Conservation (phyloP, 2,797 vertebrate genomes). For the Trichosurus vulpecula region DNA sequence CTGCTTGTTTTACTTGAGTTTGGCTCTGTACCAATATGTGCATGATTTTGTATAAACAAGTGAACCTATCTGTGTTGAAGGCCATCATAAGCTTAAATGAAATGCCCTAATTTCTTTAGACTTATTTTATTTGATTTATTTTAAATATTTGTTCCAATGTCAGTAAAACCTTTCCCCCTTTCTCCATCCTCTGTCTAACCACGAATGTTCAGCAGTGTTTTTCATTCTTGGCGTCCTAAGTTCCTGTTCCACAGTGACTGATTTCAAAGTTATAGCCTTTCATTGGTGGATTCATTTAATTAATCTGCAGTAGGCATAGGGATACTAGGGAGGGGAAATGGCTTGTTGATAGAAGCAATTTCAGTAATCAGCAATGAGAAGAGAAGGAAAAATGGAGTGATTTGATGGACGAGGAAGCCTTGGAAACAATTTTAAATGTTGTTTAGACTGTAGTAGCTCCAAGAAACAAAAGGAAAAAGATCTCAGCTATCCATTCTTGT, state of each 20-base stretch:
- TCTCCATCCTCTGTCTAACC: background rate
- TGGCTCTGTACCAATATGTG: too few species aligned
- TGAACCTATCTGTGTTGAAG: background rate
- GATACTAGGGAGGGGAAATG: background rate
- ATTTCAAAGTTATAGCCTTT: background rate
- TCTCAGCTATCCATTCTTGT: accelerated
- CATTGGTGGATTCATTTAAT: background rate
- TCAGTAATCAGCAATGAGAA: background rate
- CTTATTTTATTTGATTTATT: background rate
- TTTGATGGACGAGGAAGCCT: background rate
- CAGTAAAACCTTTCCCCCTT: background rate
- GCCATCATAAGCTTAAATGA: background rate
- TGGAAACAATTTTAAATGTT: conserved; percentile 12
- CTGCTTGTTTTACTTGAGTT: background rate
- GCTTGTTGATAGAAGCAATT: background rate
- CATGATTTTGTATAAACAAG: too few species aligned
- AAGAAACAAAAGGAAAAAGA: conserved; percentile 32
- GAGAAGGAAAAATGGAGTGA: background rate
- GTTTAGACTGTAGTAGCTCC: background rate
- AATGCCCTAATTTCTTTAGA: background rate
- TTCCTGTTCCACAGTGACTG: background rate
- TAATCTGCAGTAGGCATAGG: background rate
- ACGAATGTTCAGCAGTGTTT: background rate
- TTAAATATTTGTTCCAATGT: background rate
- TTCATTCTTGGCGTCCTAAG: background rate